A percentile compares a stretch with the other conserved stretches of the same genome.
These are phyloP conservation scores for Parthenolecanium corni DNA, from an alignment of 2,888 invertebrate species.

Conservation along the genomic window DNA sequence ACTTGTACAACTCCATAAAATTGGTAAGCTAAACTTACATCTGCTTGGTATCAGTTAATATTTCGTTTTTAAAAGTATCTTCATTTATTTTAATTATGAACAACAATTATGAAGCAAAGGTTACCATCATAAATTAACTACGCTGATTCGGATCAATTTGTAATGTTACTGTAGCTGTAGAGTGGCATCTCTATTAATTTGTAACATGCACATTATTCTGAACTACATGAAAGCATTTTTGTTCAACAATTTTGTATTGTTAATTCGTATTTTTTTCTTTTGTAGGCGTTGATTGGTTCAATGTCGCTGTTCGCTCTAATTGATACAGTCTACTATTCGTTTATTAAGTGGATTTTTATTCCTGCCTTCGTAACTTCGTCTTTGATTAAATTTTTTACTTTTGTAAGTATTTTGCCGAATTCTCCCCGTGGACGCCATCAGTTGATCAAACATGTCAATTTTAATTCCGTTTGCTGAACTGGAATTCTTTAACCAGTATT, in stretches of 20 bases:
- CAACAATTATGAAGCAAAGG: neutral
- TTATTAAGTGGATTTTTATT: conserved; percentile 19
- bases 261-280: conserved; percentile 10
- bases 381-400: conserved; percentile 60
- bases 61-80: too few relatives aligned
- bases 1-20: conserved; percentile 62
- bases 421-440: conserved; percentile 32
- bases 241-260: too few relatives aligned
- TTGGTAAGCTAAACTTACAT: conserved; percentile 38
- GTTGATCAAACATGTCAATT: neutral
- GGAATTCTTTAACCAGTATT: too few relatives aligned
- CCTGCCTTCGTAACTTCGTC: conserved; percentile 67
- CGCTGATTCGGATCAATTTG: neutral
- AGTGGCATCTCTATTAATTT: neutral
- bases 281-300: conserved; percentile 44
- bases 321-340: conserved; percentile 46
- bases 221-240: too few relatives aligned
- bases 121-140: neutral
- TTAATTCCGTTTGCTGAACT: too few relatives aligned
- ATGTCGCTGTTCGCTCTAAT: conserved; percentile 54
- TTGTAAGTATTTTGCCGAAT: conserved; percentile 54
- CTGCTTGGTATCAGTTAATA: too few relatives aligned
- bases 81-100: neutral
- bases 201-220: neutral
- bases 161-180: too few relatives aligned